Evolutionary conservation across 2,797 vertebrate genomes (phyloP), one percentile per base, ranked within the genome.

Genomic region (Menidia menidia): DNA sequence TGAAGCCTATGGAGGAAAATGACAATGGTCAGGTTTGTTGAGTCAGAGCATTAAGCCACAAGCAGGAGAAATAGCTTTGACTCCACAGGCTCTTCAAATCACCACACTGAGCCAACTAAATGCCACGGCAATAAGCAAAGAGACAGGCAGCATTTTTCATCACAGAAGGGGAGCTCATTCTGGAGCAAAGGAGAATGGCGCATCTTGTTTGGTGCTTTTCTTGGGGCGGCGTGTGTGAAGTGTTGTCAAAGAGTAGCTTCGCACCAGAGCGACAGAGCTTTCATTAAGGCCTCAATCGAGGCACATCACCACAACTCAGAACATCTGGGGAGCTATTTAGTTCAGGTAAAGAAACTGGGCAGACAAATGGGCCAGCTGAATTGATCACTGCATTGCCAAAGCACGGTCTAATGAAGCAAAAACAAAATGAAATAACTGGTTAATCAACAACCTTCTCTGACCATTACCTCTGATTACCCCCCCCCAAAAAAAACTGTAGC

Each of bases 11-110:
- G 81, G 84, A 80, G 79, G 88, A 84, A 92, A 89, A 93, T 92
- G 90, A 93, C 93, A 93, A 91, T 90, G 92, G 92, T 89, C 92
- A 90, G 90, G 83, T 92, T 89, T 91, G 90, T 92, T 64, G 88
- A 93, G 90, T 89, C 80, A 85, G 85, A 88, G 81, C 84, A 90
- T 91, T 92, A 86, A 89, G 84, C 83, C 87, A 85, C 80, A 78
- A 88, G 84, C 88, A 89, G 89, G 68, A 92, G 88, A 89, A 92
- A 94, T 91, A 86, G 91, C 83, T 89, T 89, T 81, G 85, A 90
- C 86, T 88, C 91, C 75, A 78, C 86, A 82, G 88, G 82, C 88
- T 83, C 85, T 87, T 88, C 86, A 88, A 92, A 93, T 90, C 89
- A 88, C 92, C 80, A 88, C 79, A 86, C 87, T 71, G 85, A 91